A percentile compares a stretch with the other conserved stretches of the same genome.
Evolutionary conservation across 2,113 vertebrate species (phyloP).

Genomic region (Steatornis caripensis): DNA sequence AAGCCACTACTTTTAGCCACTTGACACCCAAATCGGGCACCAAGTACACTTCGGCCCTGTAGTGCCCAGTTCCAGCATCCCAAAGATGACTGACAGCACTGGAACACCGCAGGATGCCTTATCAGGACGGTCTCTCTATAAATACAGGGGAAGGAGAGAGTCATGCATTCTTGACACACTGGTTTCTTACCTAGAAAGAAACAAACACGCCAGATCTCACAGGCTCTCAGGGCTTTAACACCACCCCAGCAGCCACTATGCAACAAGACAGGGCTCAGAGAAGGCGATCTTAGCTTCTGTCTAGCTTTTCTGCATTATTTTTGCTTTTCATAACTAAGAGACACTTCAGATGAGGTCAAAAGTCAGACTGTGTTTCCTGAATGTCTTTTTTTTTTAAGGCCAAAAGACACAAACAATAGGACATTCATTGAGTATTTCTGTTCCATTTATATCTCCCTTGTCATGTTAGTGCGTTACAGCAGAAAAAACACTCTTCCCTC

Average conservation of each 20-base stretch:
- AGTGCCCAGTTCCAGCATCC: not conserved
- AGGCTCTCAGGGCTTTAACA: not conserved
- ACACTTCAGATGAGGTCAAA: not conserved
- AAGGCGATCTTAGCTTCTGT: not conserved
- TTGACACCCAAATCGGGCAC: not conserved
- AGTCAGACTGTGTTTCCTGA: not conserved
- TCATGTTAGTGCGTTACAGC: not conserved
- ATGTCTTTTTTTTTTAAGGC: not conserved
- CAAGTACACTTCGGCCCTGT: not conserved
- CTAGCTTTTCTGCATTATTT: not conserved
- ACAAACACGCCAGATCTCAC: not conserved
- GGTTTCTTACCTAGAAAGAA: not conserved
- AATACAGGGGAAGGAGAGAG: not conserved
- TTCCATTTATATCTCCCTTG: not conserved
- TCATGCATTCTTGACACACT: not conserved
- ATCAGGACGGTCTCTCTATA: not conserved
- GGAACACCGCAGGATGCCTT: not conserved
- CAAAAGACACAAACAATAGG: slow-evolving; percentile 20
- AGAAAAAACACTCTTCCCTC: not conserved
- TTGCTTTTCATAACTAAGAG: not conserved
- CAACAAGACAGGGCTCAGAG: not conserved
- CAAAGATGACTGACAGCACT: not conserved
- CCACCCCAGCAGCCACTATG: not conserved
- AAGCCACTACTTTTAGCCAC: not conserved
- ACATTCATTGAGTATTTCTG: not conserved